Percentiles rank a stretch among this genome's conserved stretches.
Conservation (phyloP, 2,888 invertebrate genomes). For the Drosophila rellima region DNA sequence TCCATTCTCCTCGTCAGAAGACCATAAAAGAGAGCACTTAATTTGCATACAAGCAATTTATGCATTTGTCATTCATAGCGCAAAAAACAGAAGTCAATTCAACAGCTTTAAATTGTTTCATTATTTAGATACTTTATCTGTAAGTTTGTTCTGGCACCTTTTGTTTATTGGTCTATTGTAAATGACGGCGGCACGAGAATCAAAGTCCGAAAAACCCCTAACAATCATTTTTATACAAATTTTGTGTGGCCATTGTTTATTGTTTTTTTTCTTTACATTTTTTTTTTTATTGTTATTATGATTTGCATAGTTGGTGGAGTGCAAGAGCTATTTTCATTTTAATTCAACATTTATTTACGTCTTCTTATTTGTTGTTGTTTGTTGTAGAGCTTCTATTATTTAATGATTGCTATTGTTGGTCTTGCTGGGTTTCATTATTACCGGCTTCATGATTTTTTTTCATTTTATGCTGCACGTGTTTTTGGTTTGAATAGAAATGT, state of each 20-base stretch:
- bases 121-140: constrained; percentile 48
- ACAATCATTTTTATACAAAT: constrained; percentile 38
- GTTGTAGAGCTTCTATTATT: constrained; percentile 52
- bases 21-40: constrained; percentile 12
- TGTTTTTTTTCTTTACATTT: neutral
- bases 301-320: constrained; percentile 55
- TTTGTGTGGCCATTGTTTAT: constrained; percentile 43
- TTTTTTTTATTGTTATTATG: constrained; percentile 22
- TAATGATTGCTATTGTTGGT: constrained; percentile 62
- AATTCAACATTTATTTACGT: constrained; percentile 58
- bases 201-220: constrained; percentile 30
- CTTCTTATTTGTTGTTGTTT: constrained; percentile 37
- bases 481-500: constrained; percentile 54
- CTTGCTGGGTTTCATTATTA: constrained; percentile 39
- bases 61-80: constrained; percentile 25
- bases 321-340: constrained; percentile 46
- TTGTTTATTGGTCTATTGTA: constrained; percentile 32
- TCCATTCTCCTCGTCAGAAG: constrained; percentile 15
- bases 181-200: constrained; percentile 23
- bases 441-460: constrained; percentile 32
- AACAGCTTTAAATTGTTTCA: constrained; percentile 58
- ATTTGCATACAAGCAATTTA: constrained; percentile 38
- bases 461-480: constrained; percentile 64
- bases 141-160: constrained; percentile 49
- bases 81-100: constrained; percentile 63